Evolutionary conservation across 2,888 invertebrate species (phyloP).

Genomic region (Lissonota sp.): DNA sequence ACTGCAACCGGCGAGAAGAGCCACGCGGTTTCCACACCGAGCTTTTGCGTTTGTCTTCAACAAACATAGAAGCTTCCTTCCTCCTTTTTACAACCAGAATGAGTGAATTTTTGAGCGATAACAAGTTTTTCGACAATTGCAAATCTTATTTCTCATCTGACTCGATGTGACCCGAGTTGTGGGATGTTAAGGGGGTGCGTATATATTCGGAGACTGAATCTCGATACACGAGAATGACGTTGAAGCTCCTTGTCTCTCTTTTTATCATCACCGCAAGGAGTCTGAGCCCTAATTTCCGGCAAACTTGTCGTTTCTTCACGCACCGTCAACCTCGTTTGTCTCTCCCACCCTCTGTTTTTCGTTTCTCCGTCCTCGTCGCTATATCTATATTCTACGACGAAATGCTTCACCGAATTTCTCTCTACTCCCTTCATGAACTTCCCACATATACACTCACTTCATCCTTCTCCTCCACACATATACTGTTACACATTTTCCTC

Average conservation of each 20-base stretch:
- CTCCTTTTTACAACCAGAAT: not conserved
- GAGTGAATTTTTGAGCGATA: not conserved
- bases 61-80: not conserved
- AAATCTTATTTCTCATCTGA: conserved; percentile 42
- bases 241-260: conserved; percentile 11
- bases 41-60: not conserved
- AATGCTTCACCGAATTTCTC: conserved; percentile 42
- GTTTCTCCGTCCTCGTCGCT: conserved; percentile 6
- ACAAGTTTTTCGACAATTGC: conserved; percentile 34
- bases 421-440: conserved; percentile 44
- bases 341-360: conserved; percentile 16
- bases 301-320: conserved; percentile 62
- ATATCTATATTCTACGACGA: conserved; percentile 27
- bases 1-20: conserved; percentile 40
- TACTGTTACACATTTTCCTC: conserved; percentile 8
- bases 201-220: conserved; percentile 7
- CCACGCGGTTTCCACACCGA: conserved; percentile 1
- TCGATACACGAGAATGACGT: conserved; percentile 18
- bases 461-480: conserved; percentile 17
- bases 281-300: conserved; percentile 59
- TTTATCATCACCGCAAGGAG: conserved; percentile 52
- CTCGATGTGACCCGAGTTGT: conserved; percentile 19
- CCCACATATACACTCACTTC: conserved; percentile 52
- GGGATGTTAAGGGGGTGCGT: conserved; percentile 32
- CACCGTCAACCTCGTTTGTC: conserved; percentile 55